Conservation (phyloP, 2,113 vertebrate genomes). For the Nicator chloris region DNA sequence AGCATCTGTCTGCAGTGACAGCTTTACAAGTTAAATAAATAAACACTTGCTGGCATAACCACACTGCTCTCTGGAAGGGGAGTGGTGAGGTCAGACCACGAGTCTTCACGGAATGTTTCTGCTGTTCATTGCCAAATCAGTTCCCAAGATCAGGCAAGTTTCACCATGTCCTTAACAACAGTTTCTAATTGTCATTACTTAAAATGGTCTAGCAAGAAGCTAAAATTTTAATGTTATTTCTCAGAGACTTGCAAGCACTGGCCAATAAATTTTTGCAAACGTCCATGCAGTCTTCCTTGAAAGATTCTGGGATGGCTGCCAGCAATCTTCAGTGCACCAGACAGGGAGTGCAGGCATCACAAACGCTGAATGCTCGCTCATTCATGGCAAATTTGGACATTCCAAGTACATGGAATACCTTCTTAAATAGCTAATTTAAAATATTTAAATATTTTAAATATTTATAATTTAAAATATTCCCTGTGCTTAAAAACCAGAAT, state of each 20-base stretch:
- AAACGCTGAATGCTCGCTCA: background rate
- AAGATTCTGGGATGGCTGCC: conserved; percentile 12
- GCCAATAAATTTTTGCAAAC: background rate
- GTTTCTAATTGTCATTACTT: background rate
- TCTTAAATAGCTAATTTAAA: background rate
- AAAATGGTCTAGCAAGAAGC: background rate
- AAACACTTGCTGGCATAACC: background rate
- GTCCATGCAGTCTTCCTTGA: background rate
- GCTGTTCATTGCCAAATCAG: background rate
- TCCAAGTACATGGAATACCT: background rate
- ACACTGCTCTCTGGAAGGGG: background rate
- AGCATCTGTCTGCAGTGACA: background rate
- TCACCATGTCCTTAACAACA: background rate
- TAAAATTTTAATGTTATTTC: conserved; percentile 18
- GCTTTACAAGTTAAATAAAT: conserved; percentile 21
- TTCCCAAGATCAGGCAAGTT: background rate
- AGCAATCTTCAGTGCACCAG: background rate
- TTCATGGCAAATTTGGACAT: background rate
- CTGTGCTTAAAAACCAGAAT: background rate
- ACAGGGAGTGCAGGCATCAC: background rate
- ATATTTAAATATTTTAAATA: too few species aligned
- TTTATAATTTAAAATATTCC: background rate
- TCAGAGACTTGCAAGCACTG: background rate
- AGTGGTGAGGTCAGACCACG: background rate
- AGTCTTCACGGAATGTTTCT: background rate